phyloP scores from a whole-genome alignment of 1,140 invertebrate species.

The Drosophila kohkoa region DNA sequence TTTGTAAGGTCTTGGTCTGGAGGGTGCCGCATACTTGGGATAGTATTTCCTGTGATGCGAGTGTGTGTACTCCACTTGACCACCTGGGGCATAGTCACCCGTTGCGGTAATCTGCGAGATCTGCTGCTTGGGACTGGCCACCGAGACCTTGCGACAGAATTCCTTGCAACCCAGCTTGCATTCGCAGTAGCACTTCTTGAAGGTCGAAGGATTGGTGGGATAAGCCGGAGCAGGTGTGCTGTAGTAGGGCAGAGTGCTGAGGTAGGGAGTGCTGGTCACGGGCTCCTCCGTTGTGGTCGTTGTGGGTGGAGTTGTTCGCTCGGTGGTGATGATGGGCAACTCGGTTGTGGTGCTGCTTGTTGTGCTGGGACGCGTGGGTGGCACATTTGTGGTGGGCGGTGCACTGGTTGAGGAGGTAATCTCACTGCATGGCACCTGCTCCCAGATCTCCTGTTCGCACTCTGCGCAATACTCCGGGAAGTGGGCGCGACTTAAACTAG shows the following conservation, averaged over 20 bases:
- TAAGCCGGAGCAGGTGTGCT: not conserved
- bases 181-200: constrained; percentile 77
- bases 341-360: constrained; percentile 19
- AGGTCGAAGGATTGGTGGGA: constrained; percentile 27
- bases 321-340: constrained; percentile 5
- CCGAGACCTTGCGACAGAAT: constrained; percentile 74
- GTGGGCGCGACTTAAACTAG: constrained; percentile 42
- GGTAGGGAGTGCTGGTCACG: not conserved
- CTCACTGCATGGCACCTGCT: constrained; percentile 76
- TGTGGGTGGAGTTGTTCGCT: not conserved
- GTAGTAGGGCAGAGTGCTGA: not conserved
- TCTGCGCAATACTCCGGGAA: constrained; percentile 73
- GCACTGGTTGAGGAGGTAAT: constrained; percentile 50
- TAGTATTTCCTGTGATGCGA: constrained; percentile 64
- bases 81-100: constrained; percentile 60
- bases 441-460: constrained; percentile 81
- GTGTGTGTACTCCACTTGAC: constrained; percentile 67
- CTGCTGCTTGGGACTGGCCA: constrained; percentile 59
- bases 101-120: constrained; percentile 72
- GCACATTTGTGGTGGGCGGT: not conserved
- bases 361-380: constrained; percentile 12
- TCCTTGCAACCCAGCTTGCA: constrained; percentile 81
- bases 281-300: not conserved
- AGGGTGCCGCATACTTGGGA: constrained; percentile 49
- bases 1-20: constrained; percentile 47